Evolutionary conservation across 2,113 vertebrate species (phyloP), one percentile per base, ranked within the genome.

Genomic region (Octodon degus): DNA sequence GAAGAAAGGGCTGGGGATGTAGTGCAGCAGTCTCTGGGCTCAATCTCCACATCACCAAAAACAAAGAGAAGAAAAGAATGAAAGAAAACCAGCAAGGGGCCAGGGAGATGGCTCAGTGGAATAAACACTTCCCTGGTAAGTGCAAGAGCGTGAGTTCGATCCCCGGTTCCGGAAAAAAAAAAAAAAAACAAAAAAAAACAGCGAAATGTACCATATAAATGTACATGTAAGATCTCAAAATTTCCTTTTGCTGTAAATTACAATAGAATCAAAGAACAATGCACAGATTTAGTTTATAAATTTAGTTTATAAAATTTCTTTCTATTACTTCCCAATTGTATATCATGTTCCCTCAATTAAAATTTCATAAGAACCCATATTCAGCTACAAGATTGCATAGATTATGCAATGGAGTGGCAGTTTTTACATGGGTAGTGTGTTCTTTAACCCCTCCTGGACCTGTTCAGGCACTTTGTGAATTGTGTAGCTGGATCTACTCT

Each of bases 371-470:
- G 90, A 93, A 93, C 68, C 77, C 34, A 89, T 92, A 96, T 96
- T 96, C 68, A 95, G 68, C 92, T 86, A 82, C 55, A 83, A 89
- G 63, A 88, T 53, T 95, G 47, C 92, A 17, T 80, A 95, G 67
- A 92, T 98, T 96, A 95, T 43, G 83, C 92, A 97, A 96, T 2
- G 43, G 32, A 92, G 40, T 86, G 93, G 62, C 82, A 89, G 86
- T 65, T 96, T 96, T 97, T 96, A 25, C 95, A 62, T 60, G 81
- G 63, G n/a, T 58, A 62, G 80, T 94, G n/a, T 85, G 37, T 92
- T 95, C 95, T 97, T 97, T 97, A 97, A 96, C 95, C 95, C 93
- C 96, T 97, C 96, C 92, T 97, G 93, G 43, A 95, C 95, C 86
- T 93, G 95, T 94, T 97, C 43, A 76, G 94, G 85, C 90, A 93